These are phyloP conservation scores for Diplodus puntazzo DNA, from an alignment of 2,797 vertebrate species.

Conservation along the genomic window DNA sequence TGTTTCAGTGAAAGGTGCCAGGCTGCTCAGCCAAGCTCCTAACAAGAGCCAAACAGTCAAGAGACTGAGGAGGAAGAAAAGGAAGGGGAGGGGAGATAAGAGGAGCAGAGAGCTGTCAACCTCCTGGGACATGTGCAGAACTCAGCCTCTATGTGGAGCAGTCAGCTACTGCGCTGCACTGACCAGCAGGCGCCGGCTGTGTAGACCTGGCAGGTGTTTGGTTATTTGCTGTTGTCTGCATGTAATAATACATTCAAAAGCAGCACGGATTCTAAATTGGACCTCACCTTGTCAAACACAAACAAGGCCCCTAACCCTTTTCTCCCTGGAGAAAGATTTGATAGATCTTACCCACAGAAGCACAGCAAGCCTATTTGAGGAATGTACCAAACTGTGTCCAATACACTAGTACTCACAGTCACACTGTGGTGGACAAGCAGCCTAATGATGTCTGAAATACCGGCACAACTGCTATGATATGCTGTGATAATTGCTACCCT, in stretches of 20 bases:
- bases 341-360: conserved; percentile 60
- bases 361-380: conserved; percentile 64
- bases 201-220: conserved; percentile 71
- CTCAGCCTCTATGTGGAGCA: conserved; percentile 58
- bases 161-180: conserved; percentile 60
- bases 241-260: conserved; percentile 71
- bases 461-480: conserved; percentile 77
- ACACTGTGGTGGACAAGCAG: conserved; percentile 78
- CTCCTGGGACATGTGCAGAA: conserved; percentile 62
- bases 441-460: conserved; percentile 83
- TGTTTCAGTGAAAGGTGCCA: conserved; percentile 84
- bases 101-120: conserved; percentile 75
- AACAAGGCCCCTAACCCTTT: conserved; percentile 61
- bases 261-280: conserved; percentile 73
- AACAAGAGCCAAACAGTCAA: conserved; percentile 79
- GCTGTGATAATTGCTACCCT: conserved; percentile 81
- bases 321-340: conserved; percentile 56
- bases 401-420: conserved; percentile 69
- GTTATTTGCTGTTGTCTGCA: conserved; percentile 71
- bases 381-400: conserved; percentile 72
- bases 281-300: conserved; percentile 67
- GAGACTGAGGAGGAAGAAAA: conserved; percentile 60
- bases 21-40: conserved; percentile 79
- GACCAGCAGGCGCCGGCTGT: conserved; percentile 61
- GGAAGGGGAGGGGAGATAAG: conserved; percentile 66